Evolutionary conservation across 2,113 vertebrate genomes (phyloP).

Genomic region (Hassar affinis): DNA sequence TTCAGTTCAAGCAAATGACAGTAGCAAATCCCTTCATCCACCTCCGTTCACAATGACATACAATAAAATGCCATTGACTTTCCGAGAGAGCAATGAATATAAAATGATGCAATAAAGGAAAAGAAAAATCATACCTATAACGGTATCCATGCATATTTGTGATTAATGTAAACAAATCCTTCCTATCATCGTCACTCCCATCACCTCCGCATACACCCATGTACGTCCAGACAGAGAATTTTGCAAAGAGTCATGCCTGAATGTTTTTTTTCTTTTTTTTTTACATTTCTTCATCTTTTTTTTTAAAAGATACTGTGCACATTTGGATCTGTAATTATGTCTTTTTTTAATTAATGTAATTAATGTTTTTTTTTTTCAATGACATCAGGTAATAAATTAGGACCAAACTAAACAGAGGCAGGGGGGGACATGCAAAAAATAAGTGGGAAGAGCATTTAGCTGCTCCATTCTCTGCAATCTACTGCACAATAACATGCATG

Average conservation of each 20-base stretch:
- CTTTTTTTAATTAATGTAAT: slow-evolving; percentile 15
- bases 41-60: slow-evolving; percentile 25
- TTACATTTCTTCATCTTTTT: slow-evolving; percentile 35
- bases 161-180: slow-evolving; percentile 59
- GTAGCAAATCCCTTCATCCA: slow-evolving; percentile 16
- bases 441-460: slow-evolving; percentile 48
- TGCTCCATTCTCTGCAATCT: slow-evolving; percentile 48
- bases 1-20: slow-evolving; percentile 25
- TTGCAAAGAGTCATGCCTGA: slow-evolving; percentile 72
- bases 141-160: slow-evolving; percentile 80
- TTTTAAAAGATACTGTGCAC: slow-evolving; percentile 50
- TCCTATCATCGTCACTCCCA: slow-evolving; percentile 45
- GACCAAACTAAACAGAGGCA: slow-evolving; percentile 48
- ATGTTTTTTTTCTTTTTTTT: slow-evolving; percentile 52
- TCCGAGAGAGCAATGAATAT: slow-evolving; percentile 64
- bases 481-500: slow-evolving; percentile 60
- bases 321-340: slow-evolving; percentile 34
- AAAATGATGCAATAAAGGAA: slow-evolving; percentile 61
- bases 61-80: slow-evolving; percentile 28
- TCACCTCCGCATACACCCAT: slow-evolving; percentile 32
- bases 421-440: slow-evolving; percentile 70
- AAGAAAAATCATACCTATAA: slow-evolving; percentile 72
- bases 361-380: slow-evolving; percentile 47
- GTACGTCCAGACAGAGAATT: slow-evolving; percentile 46
- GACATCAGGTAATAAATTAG: slow-evolving; percentile 56